Evolutionary conservation across 1,140 invertebrate species (phyloP).

Genomic region (Hypothenemus hampei): DNA sequence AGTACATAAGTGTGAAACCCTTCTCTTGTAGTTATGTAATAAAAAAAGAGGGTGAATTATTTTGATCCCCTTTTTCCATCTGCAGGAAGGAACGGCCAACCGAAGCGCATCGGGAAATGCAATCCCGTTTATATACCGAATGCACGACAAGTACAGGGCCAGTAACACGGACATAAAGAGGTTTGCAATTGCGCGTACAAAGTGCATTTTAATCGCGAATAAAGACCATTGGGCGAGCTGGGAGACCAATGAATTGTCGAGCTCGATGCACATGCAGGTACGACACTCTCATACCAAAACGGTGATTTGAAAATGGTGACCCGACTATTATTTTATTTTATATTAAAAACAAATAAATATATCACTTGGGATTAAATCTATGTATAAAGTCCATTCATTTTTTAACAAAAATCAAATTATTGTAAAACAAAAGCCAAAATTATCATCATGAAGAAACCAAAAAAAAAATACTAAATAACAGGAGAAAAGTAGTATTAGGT

Average conservation of each 20-base stretch:
- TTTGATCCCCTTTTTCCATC: background rate
- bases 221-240: conserved; percentile 12
- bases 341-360: too few relatives aligned
- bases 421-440: too few relatives aligned
- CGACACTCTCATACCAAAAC: background rate
- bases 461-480: too few relatives aligned
- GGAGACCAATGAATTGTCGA: conserved; percentile 9
- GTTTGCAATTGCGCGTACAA: conserved; percentile 23
- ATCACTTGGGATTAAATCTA: too few relatives aligned
- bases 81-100: conserved; percentile 7
- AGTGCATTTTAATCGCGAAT: conserved; percentile 22
- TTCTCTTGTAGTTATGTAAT: too few relatives aligned
- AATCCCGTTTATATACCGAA: conserved; percentile 10
- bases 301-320: conserved; percentile 16
- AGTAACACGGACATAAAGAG: conserved; percentile 13
- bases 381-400: too few relatives aligned
- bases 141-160: conserved; percentile 13
- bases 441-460: too few relatives aligned
- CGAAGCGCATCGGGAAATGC: conserved; percentile 16
- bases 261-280: conserved; percentile 18
- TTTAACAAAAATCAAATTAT: too few relatives aligned
- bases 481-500: too few relatives aligned
- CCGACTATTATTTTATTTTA: conserved; percentile 14
- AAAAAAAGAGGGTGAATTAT: conserved; percentile 4
- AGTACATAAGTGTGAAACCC: too few relatives aligned